These are phyloP conservation scores for Enteromius thamalakanensis DNA, from an alignment of 2,797 vertebrate species.

Conservation along the genomic window DNA sequence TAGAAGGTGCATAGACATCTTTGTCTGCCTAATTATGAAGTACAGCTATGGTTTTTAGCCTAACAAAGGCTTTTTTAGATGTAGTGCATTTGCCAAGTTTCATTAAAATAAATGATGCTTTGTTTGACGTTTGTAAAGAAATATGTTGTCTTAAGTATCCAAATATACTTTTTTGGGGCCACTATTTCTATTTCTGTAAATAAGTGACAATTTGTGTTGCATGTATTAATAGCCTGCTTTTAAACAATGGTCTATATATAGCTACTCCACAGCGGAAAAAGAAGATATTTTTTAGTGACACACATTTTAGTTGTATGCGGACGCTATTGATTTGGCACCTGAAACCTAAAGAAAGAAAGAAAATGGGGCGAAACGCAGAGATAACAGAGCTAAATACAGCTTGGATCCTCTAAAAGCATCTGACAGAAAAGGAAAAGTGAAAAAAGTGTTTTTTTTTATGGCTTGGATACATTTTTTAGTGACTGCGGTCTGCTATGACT, in stretches of 20 bases:
- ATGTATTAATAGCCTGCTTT: slow-evolving; percentile 24
- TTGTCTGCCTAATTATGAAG: too few species aligned
- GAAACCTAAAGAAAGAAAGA: not conserved
- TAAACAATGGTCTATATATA: slow-evolving; percentile 47
- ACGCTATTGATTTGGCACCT: not conserved
- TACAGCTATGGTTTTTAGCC: not conserved
- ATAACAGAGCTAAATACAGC: slow-evolving; percentile 6
- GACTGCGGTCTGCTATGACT: not conserved
- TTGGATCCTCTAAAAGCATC: slow-evolving; percentile 23
- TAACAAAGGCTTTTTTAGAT: not conserved
- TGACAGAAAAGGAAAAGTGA: not conserved
- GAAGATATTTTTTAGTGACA: slow-evolving; percentile 1
- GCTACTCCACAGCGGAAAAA: not conserved
- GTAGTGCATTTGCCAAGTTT: not conserved
- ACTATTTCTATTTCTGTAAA: not conserved
- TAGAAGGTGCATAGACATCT: not conserved
- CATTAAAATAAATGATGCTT: not conserved
- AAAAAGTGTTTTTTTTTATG: not conserved
- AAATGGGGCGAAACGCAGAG: not conserved
- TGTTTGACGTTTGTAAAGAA: not conserved
- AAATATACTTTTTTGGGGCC: slow-evolving; percentile 1
- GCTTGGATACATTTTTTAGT: not conserved
- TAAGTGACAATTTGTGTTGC: not conserved
- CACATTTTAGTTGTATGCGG: slow-evolving; percentile 4
- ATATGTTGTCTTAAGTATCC: not conserved